These are phyloP conservation scores for Falco peregrinus DNA, from an alignment of 2,797 vertebrate genomes.

Conservation along the genomic window DNA sequence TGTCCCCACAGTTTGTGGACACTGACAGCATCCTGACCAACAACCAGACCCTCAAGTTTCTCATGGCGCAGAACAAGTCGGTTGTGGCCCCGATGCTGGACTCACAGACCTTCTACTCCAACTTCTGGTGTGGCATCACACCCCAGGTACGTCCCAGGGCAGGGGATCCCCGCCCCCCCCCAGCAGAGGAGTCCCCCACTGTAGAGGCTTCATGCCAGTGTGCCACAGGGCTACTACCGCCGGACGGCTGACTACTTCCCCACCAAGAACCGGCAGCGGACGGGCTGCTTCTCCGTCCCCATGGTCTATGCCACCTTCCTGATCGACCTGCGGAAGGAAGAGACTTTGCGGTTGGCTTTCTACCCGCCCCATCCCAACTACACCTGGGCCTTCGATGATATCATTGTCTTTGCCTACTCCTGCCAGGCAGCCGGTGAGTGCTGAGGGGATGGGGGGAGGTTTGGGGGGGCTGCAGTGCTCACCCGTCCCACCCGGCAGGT, in stretches of 20 bases:
- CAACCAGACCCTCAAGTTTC: slow-evolving; percentile 85
- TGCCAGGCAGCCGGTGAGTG: slow-evolving; percentile 86
- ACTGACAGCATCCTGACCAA: slow-evolving; percentile 94
- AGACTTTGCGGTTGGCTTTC: slow-evolving; percentile 85
- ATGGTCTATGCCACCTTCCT: slow-evolving; percentile 95
- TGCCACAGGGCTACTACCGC: slow-evolving; percentile 89
- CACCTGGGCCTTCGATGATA: slow-evolving; percentile 95
- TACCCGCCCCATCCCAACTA: slow-evolving; percentile 91
- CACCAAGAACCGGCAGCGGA: slow-evolving; percentile 87
- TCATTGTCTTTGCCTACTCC: slow-evolving; percentile 94
- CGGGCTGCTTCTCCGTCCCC: slow-evolving; percentile 89
- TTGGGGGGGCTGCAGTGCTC: neutral
- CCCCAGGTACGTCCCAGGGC: slow-evolving; percentile 84
- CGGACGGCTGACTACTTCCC: slow-evolving; percentile 95
- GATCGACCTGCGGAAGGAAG: slow-evolving; percentile 86
- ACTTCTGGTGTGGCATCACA: slow-evolving; percentile 98
- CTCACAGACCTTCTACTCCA: slow-evolving; percentile 94
- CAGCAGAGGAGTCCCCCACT: neutral
- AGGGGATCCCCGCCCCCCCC: too few species aligned
- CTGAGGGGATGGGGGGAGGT: too few species aligned
- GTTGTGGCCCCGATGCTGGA: slow-evolving; percentile 94
- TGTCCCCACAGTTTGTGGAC: slow-evolving; percentile 83
- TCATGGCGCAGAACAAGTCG: slow-evolving; percentile 88
- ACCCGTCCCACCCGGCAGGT: slow-evolving; percentile 62
- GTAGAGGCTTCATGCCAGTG: rapidly evolving